Evolutionary conservation across 2,113 vertebrate genomes (phyloP).

Genomic region (Glaucidium brasilianum): DNA sequence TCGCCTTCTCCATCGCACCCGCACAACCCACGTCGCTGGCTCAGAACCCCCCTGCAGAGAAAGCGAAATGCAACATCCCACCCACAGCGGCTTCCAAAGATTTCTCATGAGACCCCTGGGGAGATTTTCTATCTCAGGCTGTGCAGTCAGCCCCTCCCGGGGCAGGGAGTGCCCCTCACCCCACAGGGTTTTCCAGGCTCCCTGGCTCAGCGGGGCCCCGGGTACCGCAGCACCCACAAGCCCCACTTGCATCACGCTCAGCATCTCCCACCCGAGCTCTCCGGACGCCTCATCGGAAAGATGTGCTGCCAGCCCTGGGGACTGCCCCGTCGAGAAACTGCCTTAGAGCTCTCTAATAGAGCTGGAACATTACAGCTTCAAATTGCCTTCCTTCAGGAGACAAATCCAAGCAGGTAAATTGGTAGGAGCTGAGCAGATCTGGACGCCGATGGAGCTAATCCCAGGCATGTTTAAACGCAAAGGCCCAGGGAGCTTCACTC

Average conservation of each 20-base stretch:
- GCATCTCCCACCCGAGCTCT: neutral
- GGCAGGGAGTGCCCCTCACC: neutral
- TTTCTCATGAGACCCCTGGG: fast-evolving
- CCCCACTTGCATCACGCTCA: fast-evolving
- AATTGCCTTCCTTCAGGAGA: conserved; percentile 12
- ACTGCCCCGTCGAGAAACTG: neutral
- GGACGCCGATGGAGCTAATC: conserved; percentile 31
- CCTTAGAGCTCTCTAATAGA: neutral
- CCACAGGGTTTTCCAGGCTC: neutral
- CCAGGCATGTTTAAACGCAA: conserved; percentile 18
- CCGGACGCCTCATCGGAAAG: neutral
- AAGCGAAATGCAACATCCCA: neutral
- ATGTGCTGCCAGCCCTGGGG: neutral
- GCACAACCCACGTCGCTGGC: neutral
- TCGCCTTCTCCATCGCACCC: neutral
- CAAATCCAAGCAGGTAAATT: conserved; percentile 14
- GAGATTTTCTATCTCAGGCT: neutral
- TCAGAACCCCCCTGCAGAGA: neutral
- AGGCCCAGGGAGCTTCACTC: neutral
- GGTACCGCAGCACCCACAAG: fast-evolving
- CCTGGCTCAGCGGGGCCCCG: fast-evolving
- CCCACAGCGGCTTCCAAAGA: neutral
- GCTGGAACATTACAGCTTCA: neutral
- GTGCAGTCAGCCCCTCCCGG: fast-evolving
- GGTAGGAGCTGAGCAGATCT: neutral